Evolutionary conservation across 2,113 vertebrate genomes (phyloP), one percentile per base, ranked within the genome.

Genomic region (Callorhinus ursinus): DNA sequence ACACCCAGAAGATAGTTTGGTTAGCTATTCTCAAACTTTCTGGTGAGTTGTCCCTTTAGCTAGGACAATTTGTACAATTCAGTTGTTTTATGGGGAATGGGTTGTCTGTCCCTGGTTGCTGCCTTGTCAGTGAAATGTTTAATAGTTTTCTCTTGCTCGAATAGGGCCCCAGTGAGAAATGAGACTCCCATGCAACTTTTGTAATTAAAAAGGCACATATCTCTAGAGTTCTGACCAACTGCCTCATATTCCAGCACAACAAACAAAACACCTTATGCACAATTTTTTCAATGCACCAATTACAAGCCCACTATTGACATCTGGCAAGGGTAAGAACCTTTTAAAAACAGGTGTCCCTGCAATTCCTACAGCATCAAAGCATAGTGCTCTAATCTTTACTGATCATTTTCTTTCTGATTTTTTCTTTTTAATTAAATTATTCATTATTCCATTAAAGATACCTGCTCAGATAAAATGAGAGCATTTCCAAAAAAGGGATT

Each of bases 121-220:
- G n/a, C 11, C 51, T 67, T 21, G 0, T 92, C 53, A 82, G 59
- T n/a, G 82, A 95, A 95, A 65, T 42, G 59, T 95, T 96, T 97
- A 89, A 97, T 55, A 12, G 13, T 79, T 95, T 96, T 57, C 31
- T 90, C 24, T 84, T 71, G 4, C 79, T 88, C 80, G 7, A 79
- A 61, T 14, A 82, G 67, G 7, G 8, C 15, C 33, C 71, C 77
- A 63, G 28, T 91, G 76, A 89, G 51, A 94, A 95, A 94, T 49
- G 39, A 87, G 5, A 83, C 28, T 82, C 12, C n/a, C 46, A 9
- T 33, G 4, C 1, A 26, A 65, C n/a, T 88, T 77, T 90, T 92
- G 31, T 31, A 93, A 95, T 89, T 76, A 51, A 91, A 71, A 21
- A 95, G 84, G 86, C 1, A 92, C 2, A 0, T n/a, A 65, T 81